Evolutionary conservation across 2,888 invertebrate genomes (phyloP).

Genomic region (Drosophila mettleri): DNA sequence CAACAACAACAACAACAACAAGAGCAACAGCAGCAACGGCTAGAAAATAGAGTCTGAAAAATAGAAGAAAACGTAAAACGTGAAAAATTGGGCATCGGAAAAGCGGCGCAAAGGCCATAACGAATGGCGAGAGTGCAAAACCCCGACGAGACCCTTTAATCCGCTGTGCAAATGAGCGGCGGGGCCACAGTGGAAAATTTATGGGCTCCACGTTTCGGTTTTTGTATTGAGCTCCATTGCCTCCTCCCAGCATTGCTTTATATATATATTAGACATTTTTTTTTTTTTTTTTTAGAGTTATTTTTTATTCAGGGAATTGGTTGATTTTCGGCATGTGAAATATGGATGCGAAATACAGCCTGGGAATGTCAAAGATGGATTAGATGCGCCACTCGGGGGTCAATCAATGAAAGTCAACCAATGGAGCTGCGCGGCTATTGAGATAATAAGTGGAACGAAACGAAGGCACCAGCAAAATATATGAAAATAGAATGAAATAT

Average conservation of each 20-base stretch:
- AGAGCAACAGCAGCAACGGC: no score
- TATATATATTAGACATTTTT: no score
- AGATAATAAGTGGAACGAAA: neutral
- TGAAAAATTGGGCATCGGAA: conserved; percentile 63
- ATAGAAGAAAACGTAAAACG: conserved; percentile 30
- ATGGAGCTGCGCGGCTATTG: neutral
- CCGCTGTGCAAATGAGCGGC: conserved; percentile 74
- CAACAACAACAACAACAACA: conserved; percentile 25
- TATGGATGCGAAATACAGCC: conserved; percentile 49
- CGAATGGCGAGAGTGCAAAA: conserved; percentile 67
- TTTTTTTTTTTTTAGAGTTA: neutral
- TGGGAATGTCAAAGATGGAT: conserved; percentile 50
- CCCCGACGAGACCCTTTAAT: conserved; percentile 79
- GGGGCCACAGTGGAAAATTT: conserved; percentile 58
- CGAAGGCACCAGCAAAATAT: neutral
- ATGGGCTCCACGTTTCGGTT: conserved; percentile 60
- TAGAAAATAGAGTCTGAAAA: conserved; percentile 17
- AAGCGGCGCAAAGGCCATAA: conserved; percentile 41
- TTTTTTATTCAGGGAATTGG: conserved; percentile 18
- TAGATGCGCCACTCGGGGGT: conserved; percentile 25
- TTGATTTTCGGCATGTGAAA: conserved; percentile 40
- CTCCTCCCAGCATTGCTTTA: neutral
- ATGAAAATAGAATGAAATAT: neutral
- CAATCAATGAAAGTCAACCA: conserved; percentile 52
- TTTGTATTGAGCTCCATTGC: conserved; percentile 22